Base-by-base conservation (phyloP, 2,888 invertebrate genomes). In the Agrotis clavis region DNA sequence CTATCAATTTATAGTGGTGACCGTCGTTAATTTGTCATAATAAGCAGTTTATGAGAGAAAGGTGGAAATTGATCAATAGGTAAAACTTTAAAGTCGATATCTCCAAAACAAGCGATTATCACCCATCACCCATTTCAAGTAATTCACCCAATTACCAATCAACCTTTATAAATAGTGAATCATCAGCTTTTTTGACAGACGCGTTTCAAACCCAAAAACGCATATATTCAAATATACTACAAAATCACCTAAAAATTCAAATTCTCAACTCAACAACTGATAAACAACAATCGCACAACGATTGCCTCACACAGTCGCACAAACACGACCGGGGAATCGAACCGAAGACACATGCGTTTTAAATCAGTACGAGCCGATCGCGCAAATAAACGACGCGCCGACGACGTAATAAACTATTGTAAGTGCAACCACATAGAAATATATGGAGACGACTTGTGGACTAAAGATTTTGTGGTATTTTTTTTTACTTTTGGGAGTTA, bases 291-390 rank as follows among this genome's bases (percentile, higher is more conserved):
- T 76, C 60, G 67, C 59, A 56, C 70, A 48, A 77, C 53, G 1
- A 35, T 77, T 63, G 64, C 68, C 4, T 7, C 25, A 9, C 2
- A 9, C 60, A 78, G 54, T 75, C 71, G 35, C 35, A 53, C 2
- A 25, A 79, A 66, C 50, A 86, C 86, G 88, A 83, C 86, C 86
- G 86, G 87, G 90, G 92, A 92, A 91, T 93, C 92, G 92, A 93
- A 93, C 91, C 89, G 90, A 92, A 92, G 94, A 94, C 94, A 93
- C 93, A 92, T 91, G 92, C 91, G 92, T 91, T 93, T 92, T 94
- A 94, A 94, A 94, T 94, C 94, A 94, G 92, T 91, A 91, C 91
- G 89, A 88, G 88, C 88, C 92, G 92, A 93, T 93, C 93, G 92
- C 91, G 91, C 92, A 93, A 93, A 93, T 93, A 93, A 93, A 93